Evolutionary conservation across 2,113 vertebrate species (phyloP), one percentile per base, ranked within the genome.

Genomic region (Delphinapterus leucas): DNA sequence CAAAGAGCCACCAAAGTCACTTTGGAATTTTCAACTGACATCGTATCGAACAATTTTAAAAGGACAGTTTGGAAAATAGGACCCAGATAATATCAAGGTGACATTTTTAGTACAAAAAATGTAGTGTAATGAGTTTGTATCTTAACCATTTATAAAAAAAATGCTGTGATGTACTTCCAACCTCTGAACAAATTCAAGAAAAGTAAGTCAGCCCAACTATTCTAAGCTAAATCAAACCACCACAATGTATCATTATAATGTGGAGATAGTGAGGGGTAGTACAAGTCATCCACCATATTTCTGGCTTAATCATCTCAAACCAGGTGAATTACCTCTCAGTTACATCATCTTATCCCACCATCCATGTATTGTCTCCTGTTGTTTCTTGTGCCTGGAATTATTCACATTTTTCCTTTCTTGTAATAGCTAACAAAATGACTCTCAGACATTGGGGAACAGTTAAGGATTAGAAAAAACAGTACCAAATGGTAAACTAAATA

Each of bases 1-100:
- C 63, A 49, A 88, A 58, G 28, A 81, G 80, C 95, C 31, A 41
- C 58, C n/a, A 95, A 97, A 98, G 94, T 97, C 65, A 95, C 53
- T 86, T 98, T 90, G 85, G 67, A 87, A 81, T 25, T 93, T 67
- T 86, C 55, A 97, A 61, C 63, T 97, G 44, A 89, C 67, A 96
- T 79, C 20, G 86, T 68, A 93, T 67, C 88, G 60, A 95, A 21
- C 10, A 83, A 67, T 93, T 96, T 91, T 60, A 31, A 97, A 97
- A 33, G 58, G 41, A 97, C 83, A 96, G 38, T 0, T 20, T 3
- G 58, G 76, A 71, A 95, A 97, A n/a, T 79, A 93, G 36, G 5
- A 38, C 41, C 65, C 13, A 83, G 36, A 15, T 1, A 86, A 3
- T 3, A 67, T 12, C 13, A 94, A 33, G 44, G 6, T n/a, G 23